Conservation (phyloP, 2,113 vertebrate genomes). For the Xerus inauris region DNA sequence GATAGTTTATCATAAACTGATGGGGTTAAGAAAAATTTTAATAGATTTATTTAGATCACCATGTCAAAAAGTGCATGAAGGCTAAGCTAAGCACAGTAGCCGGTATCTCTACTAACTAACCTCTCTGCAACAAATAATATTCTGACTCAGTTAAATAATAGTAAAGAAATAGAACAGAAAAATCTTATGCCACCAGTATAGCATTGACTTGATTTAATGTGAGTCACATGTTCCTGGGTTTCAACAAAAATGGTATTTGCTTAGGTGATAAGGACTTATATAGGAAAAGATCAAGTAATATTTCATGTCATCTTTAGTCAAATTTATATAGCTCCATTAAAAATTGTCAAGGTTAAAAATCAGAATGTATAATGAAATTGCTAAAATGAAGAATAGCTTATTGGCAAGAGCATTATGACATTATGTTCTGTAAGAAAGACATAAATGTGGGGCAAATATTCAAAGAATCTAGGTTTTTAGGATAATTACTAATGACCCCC, state of each 20-base stretch:
- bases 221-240: slow-evolving; percentile 5
- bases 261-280: neutral
- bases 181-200: neutral
- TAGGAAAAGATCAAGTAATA: slow-evolving; percentile 46
- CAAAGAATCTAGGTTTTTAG: slow-evolving; percentile 31
- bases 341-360: slow-evolving; percentile 70
- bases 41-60: slow-evolving; percentile 17
- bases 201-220: slow-evolving; percentile 11
- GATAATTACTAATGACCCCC: neutral
- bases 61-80: slow-evolving; percentile 4
- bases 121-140: neutral
- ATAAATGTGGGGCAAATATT: neutral
- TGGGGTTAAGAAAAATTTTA: neutral
- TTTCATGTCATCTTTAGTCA: slow-evolving; percentile 69
- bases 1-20: neutral
- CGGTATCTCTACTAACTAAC: slow-evolving; percentile 22
- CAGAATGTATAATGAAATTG: slow-evolving; percentile 71
- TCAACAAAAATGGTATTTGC: slow-evolving; percentile 45
- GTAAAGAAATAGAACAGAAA: neutral
- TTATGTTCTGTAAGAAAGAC: slow-evolving; percentile 22
- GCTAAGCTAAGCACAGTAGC: neutral
- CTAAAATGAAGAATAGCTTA: slow-evolving; percentile 67
- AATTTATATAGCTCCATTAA: slow-evolving; percentile 75
- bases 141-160: neutral
- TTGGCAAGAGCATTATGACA: slow-evolving; percentile 55